Percentiles rank a stretch among this genome's conserved stretches.
Evolutionary conservation across 2,113 vertebrate genomes (phyloP).

Genomic region (Mungos mungo): DNA sequence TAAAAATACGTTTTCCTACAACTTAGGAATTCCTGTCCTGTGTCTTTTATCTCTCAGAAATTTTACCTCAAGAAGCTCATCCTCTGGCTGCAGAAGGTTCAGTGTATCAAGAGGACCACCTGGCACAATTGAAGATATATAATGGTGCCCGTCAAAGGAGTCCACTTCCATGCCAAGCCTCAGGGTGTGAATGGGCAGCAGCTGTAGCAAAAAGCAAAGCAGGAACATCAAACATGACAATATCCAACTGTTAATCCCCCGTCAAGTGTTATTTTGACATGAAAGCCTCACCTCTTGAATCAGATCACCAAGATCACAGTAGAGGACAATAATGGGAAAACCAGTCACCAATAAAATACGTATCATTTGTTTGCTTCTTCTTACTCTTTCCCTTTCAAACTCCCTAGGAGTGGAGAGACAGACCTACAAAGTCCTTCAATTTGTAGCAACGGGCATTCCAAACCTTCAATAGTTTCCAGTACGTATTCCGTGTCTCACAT

Average conservation of each 20-base stretch:
- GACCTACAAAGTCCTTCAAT: background rate
- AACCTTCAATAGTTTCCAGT: background rate
- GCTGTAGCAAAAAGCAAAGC: slow-evolving; percentile 81
- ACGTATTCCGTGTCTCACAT: background rate
- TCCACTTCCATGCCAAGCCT: slow-evolving; percentile 96
- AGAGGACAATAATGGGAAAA: background rate
- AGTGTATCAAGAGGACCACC: slow-evolving; percentile 90
- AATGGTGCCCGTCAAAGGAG: slow-evolving; percentile 97
- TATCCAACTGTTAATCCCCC: background rate
- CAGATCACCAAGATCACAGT: background rate
- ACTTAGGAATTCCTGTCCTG: background rate
- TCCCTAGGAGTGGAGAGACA: background rate
- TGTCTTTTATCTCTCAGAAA: background rate
- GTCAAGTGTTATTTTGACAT: background rate
- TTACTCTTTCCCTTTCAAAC: background rate
- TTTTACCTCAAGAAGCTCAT: slow-evolving; percentile 96
- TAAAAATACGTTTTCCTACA: background rate
- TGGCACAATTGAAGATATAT: slow-evolving; percentile 93
- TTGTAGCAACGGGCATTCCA: background rate
- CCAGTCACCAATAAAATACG: background rate
- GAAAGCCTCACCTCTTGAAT: background rate
- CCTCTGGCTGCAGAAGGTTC: slow-evolving; percentile 90
- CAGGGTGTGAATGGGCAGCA: slow-evolving; percentile 94
- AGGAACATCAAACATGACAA: background rate
- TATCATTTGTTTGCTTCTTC: background rate